phyloP scores from a whole-genome alignment of 2,888 invertebrate genomes.

The Euplexia lucipara region DNA sequence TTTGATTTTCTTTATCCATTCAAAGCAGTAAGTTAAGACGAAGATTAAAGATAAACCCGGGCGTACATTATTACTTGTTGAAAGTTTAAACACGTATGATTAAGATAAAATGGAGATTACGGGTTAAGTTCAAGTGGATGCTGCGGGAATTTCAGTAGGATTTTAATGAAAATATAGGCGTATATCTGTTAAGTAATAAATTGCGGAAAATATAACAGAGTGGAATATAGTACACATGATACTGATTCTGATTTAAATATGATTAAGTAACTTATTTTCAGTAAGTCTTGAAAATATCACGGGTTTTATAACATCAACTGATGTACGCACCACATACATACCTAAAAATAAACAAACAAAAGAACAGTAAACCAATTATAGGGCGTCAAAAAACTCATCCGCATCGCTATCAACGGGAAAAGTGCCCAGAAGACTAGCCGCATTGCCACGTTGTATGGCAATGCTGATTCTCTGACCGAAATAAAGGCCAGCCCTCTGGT shows the following conservation, averaged over 20 bases:
- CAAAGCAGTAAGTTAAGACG: conserved; percentile 22
- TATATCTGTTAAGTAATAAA: not conserved
- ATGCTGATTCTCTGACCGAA: too few species aligned
- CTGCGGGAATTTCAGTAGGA: not conserved
- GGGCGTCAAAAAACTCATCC: too few species aligned
- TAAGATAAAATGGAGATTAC: conserved; percentile 51
- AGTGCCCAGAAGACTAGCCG: too few species aligned
- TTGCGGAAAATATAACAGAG: not conserved
- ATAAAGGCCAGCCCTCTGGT: too few species aligned
- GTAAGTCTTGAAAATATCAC: too few species aligned
- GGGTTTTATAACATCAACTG: too few species aligned
- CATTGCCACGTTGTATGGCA: too few species aligned
- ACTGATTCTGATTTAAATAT: not conserved
- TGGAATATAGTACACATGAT: not conserved
- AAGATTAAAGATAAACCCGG: conserved; percentile 52
- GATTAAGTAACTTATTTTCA: too few species aligned
- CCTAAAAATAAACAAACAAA: too few species aligned
- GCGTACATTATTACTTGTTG: conserved; percentile 37
- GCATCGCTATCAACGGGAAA: too few species aligned
- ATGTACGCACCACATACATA: too few species aligned
- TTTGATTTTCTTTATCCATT: conserved; percentile 50
- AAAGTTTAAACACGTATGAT: conserved; percentile 59
- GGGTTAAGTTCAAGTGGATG: conserved; percentile 18
- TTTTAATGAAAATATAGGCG: not conserved
- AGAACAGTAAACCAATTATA: too few species aligned